phyloP scores from a whole-genome alignment of 2,113 vertebrate species.

The Puntigrus tetrazona region DNA sequence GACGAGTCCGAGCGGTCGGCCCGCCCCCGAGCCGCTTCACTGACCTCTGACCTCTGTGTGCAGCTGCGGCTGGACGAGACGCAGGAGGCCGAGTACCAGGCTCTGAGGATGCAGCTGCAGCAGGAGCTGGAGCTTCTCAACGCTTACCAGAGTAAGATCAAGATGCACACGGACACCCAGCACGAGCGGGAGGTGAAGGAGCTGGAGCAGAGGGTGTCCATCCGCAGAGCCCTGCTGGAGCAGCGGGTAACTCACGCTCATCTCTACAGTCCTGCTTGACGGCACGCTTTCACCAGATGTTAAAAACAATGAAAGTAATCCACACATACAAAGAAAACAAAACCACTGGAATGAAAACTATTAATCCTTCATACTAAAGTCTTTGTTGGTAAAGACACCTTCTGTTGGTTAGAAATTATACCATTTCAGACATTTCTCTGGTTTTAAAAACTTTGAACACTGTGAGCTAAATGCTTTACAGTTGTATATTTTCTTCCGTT shows the following conservation, averaged over 20 bases:
- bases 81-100: constrained; percentile 89
- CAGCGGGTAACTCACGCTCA: constrained; percentile 83
- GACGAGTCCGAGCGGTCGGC: not conserved
- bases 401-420: no score
- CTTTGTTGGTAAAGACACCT: no score
- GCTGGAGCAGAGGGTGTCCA: constrained; percentile 89
- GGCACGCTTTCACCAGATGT: no score
- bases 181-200: constrained; percentile 88
- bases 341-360: no score
- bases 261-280: no score
- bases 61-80: constrained; percentile 80
- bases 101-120: constrained; percentile 88
- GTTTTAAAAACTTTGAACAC: no score
- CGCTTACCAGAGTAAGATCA: constrained; percentile 94
- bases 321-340: no score
- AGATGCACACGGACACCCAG: constrained; percentile 89
- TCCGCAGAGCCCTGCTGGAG: constrained; percentile 87
- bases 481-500: no score
- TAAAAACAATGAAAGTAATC: no score
- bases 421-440: no score
- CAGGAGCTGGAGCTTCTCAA: constrained; percentile 91
- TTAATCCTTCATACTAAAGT: no score
- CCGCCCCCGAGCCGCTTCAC: not conserved
- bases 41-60: constrained; percentile 5
- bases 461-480: no score